Conservation (phyloP, 2,888 invertebrate genomes). For the Drosophila aldrichi region DNA sequence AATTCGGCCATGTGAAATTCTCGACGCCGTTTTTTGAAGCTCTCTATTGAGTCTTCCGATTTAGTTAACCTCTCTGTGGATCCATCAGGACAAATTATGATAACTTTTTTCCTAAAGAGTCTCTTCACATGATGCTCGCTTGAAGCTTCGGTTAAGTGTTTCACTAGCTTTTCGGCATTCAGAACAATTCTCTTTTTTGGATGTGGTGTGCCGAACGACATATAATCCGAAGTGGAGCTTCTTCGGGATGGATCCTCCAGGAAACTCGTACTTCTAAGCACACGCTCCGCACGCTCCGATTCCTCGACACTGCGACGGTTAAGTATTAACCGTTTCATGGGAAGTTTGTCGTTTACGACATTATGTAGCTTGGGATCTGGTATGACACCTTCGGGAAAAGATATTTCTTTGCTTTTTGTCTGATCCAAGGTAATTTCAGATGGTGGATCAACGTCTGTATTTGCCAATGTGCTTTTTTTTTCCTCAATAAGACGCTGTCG, state of each 20-base stretch:
- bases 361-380: no score
- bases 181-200: conserved; percentile 24
- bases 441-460: rapidly evolving
- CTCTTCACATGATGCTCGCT: no score
- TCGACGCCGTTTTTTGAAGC: conserved; percentile 44
- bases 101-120: conserved; percentile 2
- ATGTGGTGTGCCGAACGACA: conserved; percentile 31
- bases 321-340: background rate
- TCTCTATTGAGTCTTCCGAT: background rate
- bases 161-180: background rate
- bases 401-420: rapidly evolving
- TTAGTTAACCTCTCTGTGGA: background rate
- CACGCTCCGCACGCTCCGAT: background rate
- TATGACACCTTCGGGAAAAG: no score
- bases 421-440: rapidly evolving
- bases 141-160: background rate
- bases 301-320: no score
- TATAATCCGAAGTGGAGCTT: background rate
- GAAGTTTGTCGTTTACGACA: background rate
- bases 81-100: background rate
- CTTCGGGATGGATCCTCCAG: background rate
- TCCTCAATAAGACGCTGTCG: conserved; percentile 12
- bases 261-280: background rate
- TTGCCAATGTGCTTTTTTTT: rapidly evolving
- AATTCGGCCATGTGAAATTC: conserved; percentile 54